phyloP scores from a whole-genome alignment of 2,888 invertebrate genomes.

The Cheiracanthium punctorium region DNA sequence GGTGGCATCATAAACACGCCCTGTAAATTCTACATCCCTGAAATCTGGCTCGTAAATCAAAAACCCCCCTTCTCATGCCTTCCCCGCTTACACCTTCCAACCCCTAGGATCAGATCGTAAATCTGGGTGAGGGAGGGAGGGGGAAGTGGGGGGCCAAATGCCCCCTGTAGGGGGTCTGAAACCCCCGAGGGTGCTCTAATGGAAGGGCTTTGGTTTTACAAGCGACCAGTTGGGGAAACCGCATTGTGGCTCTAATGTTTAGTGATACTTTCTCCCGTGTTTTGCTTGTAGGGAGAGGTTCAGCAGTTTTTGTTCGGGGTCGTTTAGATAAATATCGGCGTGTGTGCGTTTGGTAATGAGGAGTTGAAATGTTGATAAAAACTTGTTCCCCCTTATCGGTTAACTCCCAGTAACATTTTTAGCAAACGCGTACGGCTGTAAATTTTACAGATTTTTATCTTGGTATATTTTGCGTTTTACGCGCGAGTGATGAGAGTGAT shows the following conservation, averaged over 20 bases:
- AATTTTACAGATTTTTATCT: neutral
- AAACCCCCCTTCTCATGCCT: conserved; percentile 33
- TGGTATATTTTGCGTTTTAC: neutral
- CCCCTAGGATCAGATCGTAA: conserved; percentile 50
- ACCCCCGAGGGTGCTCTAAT: conserved; percentile 37
- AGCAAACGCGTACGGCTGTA: neutral
- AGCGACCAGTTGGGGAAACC: conserved; percentile 24
- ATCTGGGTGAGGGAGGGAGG: conserved; percentile 29
- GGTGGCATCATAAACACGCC: conserved; percentile 65
- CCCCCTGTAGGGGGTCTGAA: conserved; percentile 33
- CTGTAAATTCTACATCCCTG: conserved; percentile 44
- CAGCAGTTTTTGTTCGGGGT: conserved; percentile 7
- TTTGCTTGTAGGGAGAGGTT: conserved; percentile 13
- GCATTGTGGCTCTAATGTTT: conserved; percentile 15
- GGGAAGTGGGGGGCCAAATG: conserved; percentile 18
- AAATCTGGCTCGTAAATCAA: conserved; percentile 58
- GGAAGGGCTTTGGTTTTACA: conserved; percentile 53
- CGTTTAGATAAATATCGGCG: neutral
- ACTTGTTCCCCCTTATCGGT: neutral
- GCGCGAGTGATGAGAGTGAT: neutral
- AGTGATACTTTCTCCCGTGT: neutral
- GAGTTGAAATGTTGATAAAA: conserved; percentile 5
- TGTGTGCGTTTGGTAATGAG: neutral
- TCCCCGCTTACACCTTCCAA: conserved; percentile 1
- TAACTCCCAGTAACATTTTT: neutral